These are phyloP conservation scores for Pelobates cultripes DNA, from an alignment of 2,797 vertebrate genomes.

Conservation along the genomic window DNA sequence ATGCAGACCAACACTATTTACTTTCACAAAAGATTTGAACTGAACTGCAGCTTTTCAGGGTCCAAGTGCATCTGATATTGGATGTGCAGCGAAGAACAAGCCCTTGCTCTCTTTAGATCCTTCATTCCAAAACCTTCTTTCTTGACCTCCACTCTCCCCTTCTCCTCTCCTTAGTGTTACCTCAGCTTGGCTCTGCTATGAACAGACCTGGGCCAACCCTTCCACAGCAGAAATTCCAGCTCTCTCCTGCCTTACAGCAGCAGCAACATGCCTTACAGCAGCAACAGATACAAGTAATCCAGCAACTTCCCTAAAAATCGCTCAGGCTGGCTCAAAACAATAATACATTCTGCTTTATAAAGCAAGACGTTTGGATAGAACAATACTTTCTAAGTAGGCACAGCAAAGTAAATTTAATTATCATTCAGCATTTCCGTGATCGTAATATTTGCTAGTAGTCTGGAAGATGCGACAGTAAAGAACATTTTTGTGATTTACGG, in stretches of 20 bases:
- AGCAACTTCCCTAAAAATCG: slow-evolving; percentile 78
- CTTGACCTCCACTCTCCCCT: slow-evolving; percentile 69
- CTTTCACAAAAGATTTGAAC: too few relatives aligned
- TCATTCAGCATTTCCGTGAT: too few relatives aligned
- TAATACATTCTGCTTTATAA: background rate
- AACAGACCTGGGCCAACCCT: slow-evolving; percentile 93
- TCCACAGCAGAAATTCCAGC: slow-evolving; percentile 94
- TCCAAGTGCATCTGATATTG: too few relatives aligned
- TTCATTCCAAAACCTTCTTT: background rate
- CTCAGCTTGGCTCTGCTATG: slow-evolving; percentile 97
- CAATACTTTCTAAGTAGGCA: background rate
- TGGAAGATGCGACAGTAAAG: too few relatives aligned
- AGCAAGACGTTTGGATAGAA: background rate
- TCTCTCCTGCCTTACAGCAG: slow-evolving; percentile 79
- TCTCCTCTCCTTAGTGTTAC: slow-evolving; percentile 87
- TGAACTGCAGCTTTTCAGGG: too few relatives aligned
- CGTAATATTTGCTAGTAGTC: too few relatives aligned
- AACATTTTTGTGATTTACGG: too few relatives aligned
- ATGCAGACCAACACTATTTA: too few relatives aligned
- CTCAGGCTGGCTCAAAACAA: slow-evolving; percentile 21
- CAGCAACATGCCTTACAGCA: slow-evolving; percentile 77
- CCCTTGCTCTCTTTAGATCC: background rate
- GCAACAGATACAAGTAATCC: slow-evolving; percentile 97
- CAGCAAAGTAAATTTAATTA: too few relatives aligned
- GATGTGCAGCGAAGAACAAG: too few relatives aligned